Percentiles rank a stretch among this genome's conserved stretches.
Evolutionary conservation across 2,888 invertebrate species (phyloP).

Genomic region (Trilocha varians): DNA sequence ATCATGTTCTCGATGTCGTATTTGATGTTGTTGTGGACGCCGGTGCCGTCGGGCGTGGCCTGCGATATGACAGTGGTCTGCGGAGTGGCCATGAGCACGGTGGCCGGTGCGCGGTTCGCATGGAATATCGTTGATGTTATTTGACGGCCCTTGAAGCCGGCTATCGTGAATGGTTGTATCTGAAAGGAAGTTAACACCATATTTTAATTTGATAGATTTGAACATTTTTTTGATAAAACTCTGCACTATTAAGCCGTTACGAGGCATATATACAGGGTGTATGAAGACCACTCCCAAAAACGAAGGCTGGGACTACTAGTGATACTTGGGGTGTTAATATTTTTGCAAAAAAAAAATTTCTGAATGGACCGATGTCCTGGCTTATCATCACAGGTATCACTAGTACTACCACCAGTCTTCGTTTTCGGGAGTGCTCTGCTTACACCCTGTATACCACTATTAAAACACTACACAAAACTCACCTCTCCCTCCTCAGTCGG

Average conservation of each 20-base stretch:
- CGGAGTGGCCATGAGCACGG: conserved; percentile 56
- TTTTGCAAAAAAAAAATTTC: no score
- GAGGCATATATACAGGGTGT: no score
- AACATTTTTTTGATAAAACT: no score
- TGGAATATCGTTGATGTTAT: conserved; percentile 61
- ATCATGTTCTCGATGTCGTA: conserved; percentile 58
- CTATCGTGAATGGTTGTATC: conserved; percentile 57
- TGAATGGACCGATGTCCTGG: no score
- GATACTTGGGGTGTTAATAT: no score
- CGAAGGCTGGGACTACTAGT: no score
- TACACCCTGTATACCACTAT: not conserved
- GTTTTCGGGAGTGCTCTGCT: not conserved
- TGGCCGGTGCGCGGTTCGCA: conserved; percentile 45
- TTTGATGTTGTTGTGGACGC: conserved; percentile 34
- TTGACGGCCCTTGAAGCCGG: conserved; percentile 49
- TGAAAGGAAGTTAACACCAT: conserved; percentile 22
- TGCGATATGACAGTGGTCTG: conserved; percentile 61
- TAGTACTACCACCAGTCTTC: no score
- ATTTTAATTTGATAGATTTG: no score
- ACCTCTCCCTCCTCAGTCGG: conserved; percentile 56
- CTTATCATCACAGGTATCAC: no score
- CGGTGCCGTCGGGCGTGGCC: conserved; percentile 33
- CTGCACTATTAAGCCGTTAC: no score
- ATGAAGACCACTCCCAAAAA: no score
- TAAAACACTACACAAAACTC: conserved; percentile 8